Evolutionary conservation across 2,888 invertebrate species (phyloP).

Genomic region (Neoascia interrupta): DNA sequence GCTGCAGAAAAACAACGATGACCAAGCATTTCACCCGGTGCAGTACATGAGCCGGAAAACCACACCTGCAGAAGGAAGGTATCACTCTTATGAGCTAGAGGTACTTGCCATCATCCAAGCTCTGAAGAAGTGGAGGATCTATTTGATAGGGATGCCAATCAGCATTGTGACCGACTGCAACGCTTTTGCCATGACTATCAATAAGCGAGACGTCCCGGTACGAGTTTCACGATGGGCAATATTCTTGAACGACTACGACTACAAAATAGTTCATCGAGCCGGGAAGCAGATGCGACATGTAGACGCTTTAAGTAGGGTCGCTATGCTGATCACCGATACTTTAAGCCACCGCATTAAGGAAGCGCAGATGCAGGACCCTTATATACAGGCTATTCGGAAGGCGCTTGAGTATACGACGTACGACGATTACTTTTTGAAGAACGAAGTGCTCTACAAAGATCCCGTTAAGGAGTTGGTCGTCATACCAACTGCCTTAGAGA

Average conservation of each 20-base stretch:
- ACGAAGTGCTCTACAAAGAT: slow-evolving; percentile 24
- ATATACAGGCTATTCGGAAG: too few relatives aligned
- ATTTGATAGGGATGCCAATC: slow-evolving; percentile 48
- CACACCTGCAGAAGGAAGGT: slow-evolving; percentile 2
- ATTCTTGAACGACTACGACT: slow-evolving; percentile 62
- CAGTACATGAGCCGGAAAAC: slow-evolving; percentile 23
- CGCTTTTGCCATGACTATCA: slow-evolving; percentile 38
- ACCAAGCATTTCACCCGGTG: slow-evolving; percentile 50
- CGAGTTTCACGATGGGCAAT: slow-evolving; percentile 64
- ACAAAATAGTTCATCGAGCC: slow-evolving; percentile 59
- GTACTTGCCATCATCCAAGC: slow-evolving; percentile 65
- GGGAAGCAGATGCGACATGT: slow-evolving; percentile 63
- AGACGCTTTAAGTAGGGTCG: slow-evolving; percentile 58
- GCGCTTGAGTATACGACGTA: too few relatives aligned
- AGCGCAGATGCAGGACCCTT: neutral
- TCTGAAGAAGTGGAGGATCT: slow-evolving; percentile 68
- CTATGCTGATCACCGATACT: neutral
- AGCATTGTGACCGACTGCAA: slow-evolving; percentile 17
- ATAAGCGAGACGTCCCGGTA: slow-evolving; percentile 37
- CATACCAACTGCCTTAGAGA: slow-evolving; percentile 23
- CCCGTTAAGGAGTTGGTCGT: slow-evolving; percentile 42
- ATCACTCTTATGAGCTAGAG: slow-evolving; percentile 70
- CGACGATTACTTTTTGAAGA: slow-evolving; percentile 2
- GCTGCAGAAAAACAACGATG: slow-evolving; percentile 40
- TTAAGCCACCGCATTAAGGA: slow-evolving; percentile 5